These are phyloP conservation scores for Ficedula albicollis DNA, from an alignment of 2,797 vertebrate genomes.

Conservation along the genomic window DNA sequence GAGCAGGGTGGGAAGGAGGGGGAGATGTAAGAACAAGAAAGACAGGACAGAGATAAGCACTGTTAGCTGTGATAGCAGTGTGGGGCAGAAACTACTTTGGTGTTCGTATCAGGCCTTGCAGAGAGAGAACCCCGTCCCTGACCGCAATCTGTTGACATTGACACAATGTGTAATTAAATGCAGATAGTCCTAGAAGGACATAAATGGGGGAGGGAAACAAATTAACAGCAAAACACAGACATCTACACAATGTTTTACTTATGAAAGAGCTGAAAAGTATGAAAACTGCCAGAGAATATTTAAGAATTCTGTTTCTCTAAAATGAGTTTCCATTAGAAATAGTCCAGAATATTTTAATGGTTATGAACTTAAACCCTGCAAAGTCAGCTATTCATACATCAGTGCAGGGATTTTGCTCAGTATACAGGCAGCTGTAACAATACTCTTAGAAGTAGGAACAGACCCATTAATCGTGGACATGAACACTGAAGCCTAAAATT, in stretches of 20 bases:
- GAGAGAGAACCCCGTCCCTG: not conserved
- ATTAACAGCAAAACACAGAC: not conserved
- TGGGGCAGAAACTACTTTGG: not conserved
- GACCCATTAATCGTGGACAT: not conserved
- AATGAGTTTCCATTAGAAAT: not conserved
- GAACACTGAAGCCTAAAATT: not conserved
- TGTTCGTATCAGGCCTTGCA: not conserved
- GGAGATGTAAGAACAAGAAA: constrained; percentile 13
- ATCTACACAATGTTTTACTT: not conserved
- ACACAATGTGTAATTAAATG: constrained; percentile 27
- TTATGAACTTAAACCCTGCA: not conserved
- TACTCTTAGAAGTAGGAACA: not conserved
- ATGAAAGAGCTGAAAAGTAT: not conserved
- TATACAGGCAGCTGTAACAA: constrained; percentile 30
- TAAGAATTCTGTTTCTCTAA: not conserved
- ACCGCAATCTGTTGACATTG: not conserved
- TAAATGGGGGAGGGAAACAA: not conserved
- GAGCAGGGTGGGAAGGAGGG: not conserved
- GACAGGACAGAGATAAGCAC: constrained; percentile 3
- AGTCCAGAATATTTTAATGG: not conserved
- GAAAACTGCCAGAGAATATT: not conserved
- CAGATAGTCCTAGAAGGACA: constrained; percentile 19
- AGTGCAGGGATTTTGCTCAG: not conserved
- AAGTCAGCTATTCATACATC: not conserved
- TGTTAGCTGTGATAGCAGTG: not conserved